Conservation (phyloP, 2,113 vertebrate genomes). For the Cacatua alba region DNA sequence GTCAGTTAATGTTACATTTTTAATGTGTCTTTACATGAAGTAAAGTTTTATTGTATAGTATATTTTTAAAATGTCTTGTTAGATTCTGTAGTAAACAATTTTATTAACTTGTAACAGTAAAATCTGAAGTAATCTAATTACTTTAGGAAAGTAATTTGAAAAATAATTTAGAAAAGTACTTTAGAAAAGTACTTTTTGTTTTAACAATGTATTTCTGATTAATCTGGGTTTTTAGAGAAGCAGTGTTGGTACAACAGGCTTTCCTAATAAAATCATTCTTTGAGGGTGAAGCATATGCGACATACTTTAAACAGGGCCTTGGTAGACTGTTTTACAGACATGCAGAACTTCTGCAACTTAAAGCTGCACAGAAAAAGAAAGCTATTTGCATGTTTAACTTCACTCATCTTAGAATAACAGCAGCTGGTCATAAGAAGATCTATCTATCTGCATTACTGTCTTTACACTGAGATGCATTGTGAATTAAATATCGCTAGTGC, state of each 20-base stretch:
- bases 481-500: background rate
- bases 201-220: background rate
- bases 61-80: background rate
- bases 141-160: background rate
- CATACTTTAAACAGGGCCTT: background rate
- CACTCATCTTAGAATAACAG: background rate
- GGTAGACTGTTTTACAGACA: background rate
- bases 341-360: background rate
- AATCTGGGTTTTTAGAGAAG: background rate
- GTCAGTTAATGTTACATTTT: background rate
- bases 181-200: background rate
- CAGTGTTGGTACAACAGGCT: background rate
- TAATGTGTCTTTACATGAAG: background rate
- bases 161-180: background rate
- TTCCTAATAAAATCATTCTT: background rate
- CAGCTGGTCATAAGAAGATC: background rate
- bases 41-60: background rate
- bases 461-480: background rate
- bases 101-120: background rate
- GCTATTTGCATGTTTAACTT: background rate
- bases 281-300: background rate
- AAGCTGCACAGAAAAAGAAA: background rate
- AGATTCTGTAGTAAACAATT: background rate
- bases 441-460: background rate
- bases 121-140: background rate